phyloP scores from a whole-genome alignment of 2,113 vertebrate species.

The Chiloscyllium plagiosum region DNA sequence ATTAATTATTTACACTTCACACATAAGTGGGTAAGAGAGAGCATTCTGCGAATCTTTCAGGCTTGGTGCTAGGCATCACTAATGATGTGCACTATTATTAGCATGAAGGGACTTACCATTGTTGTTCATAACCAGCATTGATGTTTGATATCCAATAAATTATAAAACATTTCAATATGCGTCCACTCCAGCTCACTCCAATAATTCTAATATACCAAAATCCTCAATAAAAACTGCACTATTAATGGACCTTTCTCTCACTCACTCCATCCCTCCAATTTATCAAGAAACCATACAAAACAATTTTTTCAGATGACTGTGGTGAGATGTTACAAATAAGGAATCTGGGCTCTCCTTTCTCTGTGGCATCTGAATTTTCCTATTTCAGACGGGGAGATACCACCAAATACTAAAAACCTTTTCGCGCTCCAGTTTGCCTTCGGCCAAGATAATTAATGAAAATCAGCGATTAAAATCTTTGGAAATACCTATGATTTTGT shows the following conservation, averaged over 20 bases:
- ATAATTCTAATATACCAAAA: neutral
- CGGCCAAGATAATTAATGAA: neutral
- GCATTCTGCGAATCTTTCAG: too few species aligned
- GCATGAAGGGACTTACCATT: too few species aligned
- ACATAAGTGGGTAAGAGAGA: too few species aligned
- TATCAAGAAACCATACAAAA: neutral
- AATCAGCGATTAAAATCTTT: neutral
- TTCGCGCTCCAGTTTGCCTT: neutral
- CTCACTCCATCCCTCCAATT: neutral
- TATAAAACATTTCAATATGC: neutral
- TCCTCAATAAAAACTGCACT: neutral
- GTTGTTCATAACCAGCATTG: neutral
- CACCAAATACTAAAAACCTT: neutral
- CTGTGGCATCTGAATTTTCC: neutral
- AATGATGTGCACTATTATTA: too few species aligned
- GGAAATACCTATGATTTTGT: neutral
- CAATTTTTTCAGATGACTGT: neutral
- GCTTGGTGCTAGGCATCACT: too few species aligned
- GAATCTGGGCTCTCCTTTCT: neutral
- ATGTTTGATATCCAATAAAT: neutral
- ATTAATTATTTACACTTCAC: too few species aligned
- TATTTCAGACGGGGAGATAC: neutral
- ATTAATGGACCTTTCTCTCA: too few species aligned
- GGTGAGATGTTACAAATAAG: neutral
- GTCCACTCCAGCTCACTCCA: neutral